Conservation (phyloP, 2,113 vertebrate genomes). For the Otolemur garnettii region DNA sequence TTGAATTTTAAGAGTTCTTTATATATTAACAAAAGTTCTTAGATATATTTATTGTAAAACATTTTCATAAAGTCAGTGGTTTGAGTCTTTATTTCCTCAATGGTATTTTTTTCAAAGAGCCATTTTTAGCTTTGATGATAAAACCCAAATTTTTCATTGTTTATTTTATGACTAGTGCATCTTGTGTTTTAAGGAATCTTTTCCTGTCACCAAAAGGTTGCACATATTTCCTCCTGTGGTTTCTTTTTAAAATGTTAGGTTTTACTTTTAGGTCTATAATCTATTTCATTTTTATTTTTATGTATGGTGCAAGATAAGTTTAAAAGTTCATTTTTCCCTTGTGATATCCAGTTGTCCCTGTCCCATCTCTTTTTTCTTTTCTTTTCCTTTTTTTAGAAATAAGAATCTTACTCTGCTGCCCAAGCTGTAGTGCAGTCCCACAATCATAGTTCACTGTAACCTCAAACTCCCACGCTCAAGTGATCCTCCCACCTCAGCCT, state of each 20-base stretch:
- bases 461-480: too few species aligned
- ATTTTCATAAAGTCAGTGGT: neutral
- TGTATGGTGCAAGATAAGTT: neutral
- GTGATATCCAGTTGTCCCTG: neutral
- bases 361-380: neutral
- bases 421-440: too few species aligned
- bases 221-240: neutral
- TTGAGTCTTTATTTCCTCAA: neutral
- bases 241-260: conserved; percentile 21
- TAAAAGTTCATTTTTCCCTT: neutral
- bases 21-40: neutral
- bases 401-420: too few species aligned
- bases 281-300: neutral
- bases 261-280: neutral
- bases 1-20: conserved; percentile 36
- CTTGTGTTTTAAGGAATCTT: neutral
- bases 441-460: too few species aligned
- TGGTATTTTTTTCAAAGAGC: neutral
- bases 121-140: conserved; percentile 19
- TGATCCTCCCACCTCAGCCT: too few species aligned
- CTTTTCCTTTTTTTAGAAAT: too few species aligned
- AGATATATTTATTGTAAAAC: neutral
- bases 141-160: neutral
- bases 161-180: neutral
- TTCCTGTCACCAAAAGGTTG: neutral